Evolutionary conservation across 1,140 invertebrate genomes (phyloP), one percentile per base, ranked within the genome.

Genomic region (Drosophila serrata): DNA sequence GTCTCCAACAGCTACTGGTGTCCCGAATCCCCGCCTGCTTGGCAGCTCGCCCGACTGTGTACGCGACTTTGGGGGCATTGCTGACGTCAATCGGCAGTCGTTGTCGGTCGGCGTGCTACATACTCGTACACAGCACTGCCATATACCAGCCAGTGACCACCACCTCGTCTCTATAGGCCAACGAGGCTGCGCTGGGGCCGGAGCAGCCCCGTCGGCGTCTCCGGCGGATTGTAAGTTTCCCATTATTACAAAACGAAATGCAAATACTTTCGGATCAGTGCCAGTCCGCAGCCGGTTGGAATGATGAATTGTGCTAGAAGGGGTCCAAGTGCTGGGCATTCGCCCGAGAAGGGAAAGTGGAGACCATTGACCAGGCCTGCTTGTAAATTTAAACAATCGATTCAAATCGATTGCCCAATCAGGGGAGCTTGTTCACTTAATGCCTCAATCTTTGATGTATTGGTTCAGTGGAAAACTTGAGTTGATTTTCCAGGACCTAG

Each of bases 21-120:
- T 73, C 69, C 69, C 69, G 69, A 37, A 70, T 73, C 69, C 58
- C 76, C 65, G 78, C 82, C 68, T 79, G 75, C 61, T 76, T 82
- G 82, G 82, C 82, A 86, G 61, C 84, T 76, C 82, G 82, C 84
- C 84, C 79, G 82, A 77, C 64, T 79, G 53, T 61, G 79, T 76
- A 46, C 48, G 58, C 59, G 74, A 78, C 81, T 91, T 90, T 91
- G 88, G 88, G 88, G 88, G 88, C 88, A 91, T 91, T 91, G 88
- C 88, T 91, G 88, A 91, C 88, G 88, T 91, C 88, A 91, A 91
- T 91, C 62, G 90, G 64, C 65, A 82, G 77, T 82, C 84, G 78
- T 84, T 81, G 74, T 84, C 87, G 74, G 77, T 79, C 85, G 84
- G 73, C 84, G 84, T 87, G 84, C 82, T 57, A 87, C 84, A 87